These are phyloP conservation scores for Harpagifer antarcticus DNA, from an alignment of 2,797 vertebrate genomes.

Conservation along the genomic window DNA sequence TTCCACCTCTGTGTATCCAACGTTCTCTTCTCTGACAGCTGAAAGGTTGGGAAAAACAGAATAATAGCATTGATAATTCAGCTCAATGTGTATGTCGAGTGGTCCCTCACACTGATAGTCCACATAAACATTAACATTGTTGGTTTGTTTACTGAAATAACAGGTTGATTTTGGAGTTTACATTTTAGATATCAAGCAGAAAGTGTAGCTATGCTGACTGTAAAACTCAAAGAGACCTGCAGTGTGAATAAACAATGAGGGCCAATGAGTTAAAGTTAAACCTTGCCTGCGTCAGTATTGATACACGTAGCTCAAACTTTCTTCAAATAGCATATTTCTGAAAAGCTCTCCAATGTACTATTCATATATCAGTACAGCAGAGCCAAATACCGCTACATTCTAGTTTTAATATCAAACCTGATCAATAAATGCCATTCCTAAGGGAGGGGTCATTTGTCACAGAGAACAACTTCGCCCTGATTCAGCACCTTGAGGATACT, in stretches of 20 bases:
- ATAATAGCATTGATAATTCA: not conserved
- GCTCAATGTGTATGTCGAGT: not conserved
- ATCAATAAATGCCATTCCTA: conserved; percentile 56
- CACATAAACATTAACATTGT: not conserved
- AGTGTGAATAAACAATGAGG: not conserved
- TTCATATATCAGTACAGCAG: not conserved
- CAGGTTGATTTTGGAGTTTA: not conserved
- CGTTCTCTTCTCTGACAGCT: conserved; percentile 20
- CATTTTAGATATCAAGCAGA: not conserved
- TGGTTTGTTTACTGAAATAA: not conserved
- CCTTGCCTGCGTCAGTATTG: not conserved
- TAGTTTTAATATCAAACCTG: conserved; percentile 28
- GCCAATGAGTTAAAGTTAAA: not conserved
- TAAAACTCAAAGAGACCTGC: not conserved
- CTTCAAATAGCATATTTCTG: not conserved
- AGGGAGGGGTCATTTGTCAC: conserved; percentile 47
- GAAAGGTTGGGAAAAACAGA: conserved; percentile 9
- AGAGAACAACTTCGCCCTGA: conserved; percentile 13
- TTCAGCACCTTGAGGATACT: conserved; percentile 50
- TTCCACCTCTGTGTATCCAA: conserved; percentile 23
- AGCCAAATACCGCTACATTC: not conserved
- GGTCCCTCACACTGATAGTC: not conserved
- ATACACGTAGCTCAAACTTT: not conserved
- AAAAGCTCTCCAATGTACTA: not conserved
- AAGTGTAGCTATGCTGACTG: not conserved